These are phyloP conservation scores for Torymus texanus DNA, from an alignment of 2,888 invertebrate genomes.

Conservation along the genomic window DNA sequence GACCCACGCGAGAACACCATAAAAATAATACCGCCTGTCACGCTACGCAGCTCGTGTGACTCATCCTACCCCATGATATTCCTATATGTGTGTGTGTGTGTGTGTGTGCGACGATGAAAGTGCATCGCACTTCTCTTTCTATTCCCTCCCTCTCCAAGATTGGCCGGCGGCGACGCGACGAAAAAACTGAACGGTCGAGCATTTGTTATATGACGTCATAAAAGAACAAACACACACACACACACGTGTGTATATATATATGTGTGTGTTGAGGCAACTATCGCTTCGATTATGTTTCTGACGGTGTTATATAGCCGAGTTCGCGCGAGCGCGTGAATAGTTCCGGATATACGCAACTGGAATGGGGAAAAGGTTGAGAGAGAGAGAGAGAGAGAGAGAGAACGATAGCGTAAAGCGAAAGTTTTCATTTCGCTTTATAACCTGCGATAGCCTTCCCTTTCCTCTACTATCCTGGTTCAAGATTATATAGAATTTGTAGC, in stretches of 20 bases:
- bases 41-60: conserved; percentile 17
- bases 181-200: neutral
- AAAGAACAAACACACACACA: neutral
- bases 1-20: conserved; percentile 39
- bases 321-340: neutral
- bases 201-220: conserved; percentile 27
- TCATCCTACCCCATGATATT: conserved; percentile 16
- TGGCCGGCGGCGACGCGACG: neutral
- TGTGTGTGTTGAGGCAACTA: neutral
- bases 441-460: neutral
- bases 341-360: neutral
- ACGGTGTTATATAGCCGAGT: neutral
- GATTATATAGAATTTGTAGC: conserved; percentile 22
- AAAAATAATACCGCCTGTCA: conserved; percentile 43
- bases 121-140: neutral
- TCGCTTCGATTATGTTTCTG: neutral
- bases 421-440: conserved; percentile 23
- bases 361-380: neutral
- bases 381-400: neutral
- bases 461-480: too few relatives aligned
- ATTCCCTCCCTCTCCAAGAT: conserved; percentile 1
- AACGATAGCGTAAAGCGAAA: neutral
- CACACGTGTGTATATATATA: too few relatives aligned
- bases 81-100: too few relatives aligned
- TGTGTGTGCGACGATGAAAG: too few relatives aligned